Evolutionary conservation across 2,888 invertebrate genomes (phyloP).

Genomic region (Trissolcus brochymenae): DNA sequence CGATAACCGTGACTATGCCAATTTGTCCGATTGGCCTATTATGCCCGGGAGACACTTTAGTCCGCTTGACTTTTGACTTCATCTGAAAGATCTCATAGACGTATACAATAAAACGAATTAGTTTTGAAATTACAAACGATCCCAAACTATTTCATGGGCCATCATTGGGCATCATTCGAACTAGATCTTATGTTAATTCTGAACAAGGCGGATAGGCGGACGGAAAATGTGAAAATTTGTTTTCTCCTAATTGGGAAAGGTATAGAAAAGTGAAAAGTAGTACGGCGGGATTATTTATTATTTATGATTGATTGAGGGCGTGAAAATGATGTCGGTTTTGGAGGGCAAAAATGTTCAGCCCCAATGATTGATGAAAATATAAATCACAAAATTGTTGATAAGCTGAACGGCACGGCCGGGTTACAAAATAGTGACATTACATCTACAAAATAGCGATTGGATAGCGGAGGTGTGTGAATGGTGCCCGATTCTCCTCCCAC

Average conservation of each 20-base stretch:
- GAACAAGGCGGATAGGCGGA: too few relatives aligned
- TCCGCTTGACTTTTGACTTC: background rate
- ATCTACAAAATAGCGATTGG: background rate
- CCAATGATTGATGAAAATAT: background rate
- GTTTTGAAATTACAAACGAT: background rate
- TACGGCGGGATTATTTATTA: too few relatives aligned
- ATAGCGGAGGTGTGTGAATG: slow-evolving; percentile 66
- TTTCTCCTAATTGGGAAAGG: too few relatives aligned
- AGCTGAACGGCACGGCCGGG: background rate
- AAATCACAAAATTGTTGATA: background rate
- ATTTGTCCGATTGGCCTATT: slow-evolving; percentile 41
- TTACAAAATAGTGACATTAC: background rate
- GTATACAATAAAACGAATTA: background rate
- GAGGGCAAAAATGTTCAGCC: background rate
- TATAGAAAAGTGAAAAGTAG: too few relatives aligned
- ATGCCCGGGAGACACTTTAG: slow-evolving; percentile 26
- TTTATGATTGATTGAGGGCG: too few relatives aligned
- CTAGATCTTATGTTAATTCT: too few relatives aligned
- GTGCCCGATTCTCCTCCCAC: slow-evolving; percentile 60
- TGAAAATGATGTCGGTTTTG: too few relatives aligned
- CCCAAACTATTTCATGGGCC: background rate
- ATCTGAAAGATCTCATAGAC: background rate
- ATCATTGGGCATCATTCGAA: too few relatives aligned
- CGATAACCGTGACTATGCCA: slow-evolving; percentile 56
- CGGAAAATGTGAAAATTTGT: too few relatives aligned